Base-by-base conservation (phyloP, 2,797 vertebrate species). In the Geotrypetes seraphini region DNA sequence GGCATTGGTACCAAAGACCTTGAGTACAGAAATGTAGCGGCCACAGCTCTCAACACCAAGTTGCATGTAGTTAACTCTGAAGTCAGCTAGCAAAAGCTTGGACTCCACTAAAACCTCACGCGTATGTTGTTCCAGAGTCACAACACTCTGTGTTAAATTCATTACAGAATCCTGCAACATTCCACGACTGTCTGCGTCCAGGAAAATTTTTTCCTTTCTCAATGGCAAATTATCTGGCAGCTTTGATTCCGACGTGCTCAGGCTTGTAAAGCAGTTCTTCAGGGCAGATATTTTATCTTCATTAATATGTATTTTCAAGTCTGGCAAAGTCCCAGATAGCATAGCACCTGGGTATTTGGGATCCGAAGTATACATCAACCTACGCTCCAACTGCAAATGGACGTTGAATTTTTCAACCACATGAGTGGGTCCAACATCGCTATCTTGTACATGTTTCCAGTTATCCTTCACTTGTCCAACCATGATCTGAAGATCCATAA, bases 331-430 rank as follows among this genome's bases (percentile, higher is more conserved):
- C 22, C 94, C 96, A 21, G 94, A 96, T 14, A 99, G 75, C 44
- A 97, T 86, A 0, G 90, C 95, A 6, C 96, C 95, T 0, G 96
- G 96, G n/a, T 92, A 91, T 50, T 89, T 91, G 25, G 96, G 96
- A 42, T 98, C 92, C 4, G 96, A 98, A 0, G 96, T 98, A 56
- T 99, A 99, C 13, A 94, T 88, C 27, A 99, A 65, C 3, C 96
- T 80, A 28, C 94, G 89, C 33, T 99, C 93, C 36, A 99, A 62
- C 38, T 97, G 90, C 11, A 99, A 54, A 16, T 95, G 83, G 22
- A 99, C 93, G 1, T 94, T 96, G 47, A 99, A 99, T 51, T 95
- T 97, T 69, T 99, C 96, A 1, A 99, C 92, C 39, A 99, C 92
- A 0, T 99, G 96, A 14, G 92, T 97, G 1, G 96, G 96, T 5